Conservation (phyloP, 2,888 invertebrate species). For the Smittia aterrima region DNA sequence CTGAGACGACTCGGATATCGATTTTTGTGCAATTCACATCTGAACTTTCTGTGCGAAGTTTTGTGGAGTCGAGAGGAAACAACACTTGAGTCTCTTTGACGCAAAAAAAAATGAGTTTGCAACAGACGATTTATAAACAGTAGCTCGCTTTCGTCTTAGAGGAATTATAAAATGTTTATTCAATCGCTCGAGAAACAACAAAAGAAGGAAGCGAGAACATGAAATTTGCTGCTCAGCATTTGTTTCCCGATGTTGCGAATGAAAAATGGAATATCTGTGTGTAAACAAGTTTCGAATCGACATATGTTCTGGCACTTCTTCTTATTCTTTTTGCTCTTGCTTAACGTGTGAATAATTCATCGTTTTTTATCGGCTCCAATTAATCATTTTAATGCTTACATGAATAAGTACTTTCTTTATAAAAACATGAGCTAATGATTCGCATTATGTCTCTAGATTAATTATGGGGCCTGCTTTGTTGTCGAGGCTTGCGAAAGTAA, state of each 20-base stretch:
- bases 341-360: conserved; percentile 42
- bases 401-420: conserved; percentile 10
- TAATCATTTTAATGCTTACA: conserved; percentile 42
- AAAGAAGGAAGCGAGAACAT: conserved; percentile 31
- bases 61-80: neutral
- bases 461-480: conserved; percentile 8
- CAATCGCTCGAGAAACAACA: conserved; percentile 23
- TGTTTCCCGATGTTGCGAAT: conserved; percentile 35
- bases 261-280: conserved; percentile 32
- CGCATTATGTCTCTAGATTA: conserved; percentile 41
- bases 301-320: conserved; percentile 22
- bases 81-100: conserved; percentile 6
- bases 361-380: conserved; percentile 40
- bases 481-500: conserved; percentile 9
- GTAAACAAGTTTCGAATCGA: conserved; percentile 35
- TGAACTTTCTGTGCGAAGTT: neutral
- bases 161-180: conserved; percentile 9
- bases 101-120: conserved; percentile 5
- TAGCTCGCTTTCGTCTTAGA: neutral
- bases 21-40: neutral
- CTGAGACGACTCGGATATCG: conserved; percentile 12
- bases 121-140: conserved; percentile 6
- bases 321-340: neutral
- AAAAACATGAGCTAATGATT: conserved; percentile 38
- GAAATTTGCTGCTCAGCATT: conserved; percentile 30